phyloP scores from a whole-genome alignment of 2,797 vertebrate genomes.

The Margarornis squamiger region DNA sequence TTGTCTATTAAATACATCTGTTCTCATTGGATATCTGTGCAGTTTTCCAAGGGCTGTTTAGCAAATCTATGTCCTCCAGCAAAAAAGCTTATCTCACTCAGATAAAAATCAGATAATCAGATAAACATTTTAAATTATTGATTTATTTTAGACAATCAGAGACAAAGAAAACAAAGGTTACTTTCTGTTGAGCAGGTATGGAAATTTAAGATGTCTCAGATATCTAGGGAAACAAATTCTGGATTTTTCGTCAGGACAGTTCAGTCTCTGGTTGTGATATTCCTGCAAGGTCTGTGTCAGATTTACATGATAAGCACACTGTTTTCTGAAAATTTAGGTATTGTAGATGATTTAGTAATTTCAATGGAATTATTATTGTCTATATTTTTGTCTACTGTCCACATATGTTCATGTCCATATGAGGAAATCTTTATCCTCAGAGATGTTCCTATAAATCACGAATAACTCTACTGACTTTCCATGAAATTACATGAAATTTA shows the following conservation, averaged over 20 bases:
- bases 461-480: background rate
- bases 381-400: background rate
- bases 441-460: background rate
- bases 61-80: background rate
- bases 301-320: background rate
- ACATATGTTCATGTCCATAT: background rate
- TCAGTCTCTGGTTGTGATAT: background rate
- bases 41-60: background rate
- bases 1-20: background rate
- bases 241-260: fast-evolving
- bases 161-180: background rate
- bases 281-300: background rate
- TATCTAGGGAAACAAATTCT: background rate
- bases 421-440: background rate
- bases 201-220: background rate
- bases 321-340: background rate
- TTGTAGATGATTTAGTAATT: background rate
- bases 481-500: background rate
- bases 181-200: background rate
- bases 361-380: background rate
- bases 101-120: background rate
- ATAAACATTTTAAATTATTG: background rate
- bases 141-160: background rate
- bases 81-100: background rate
- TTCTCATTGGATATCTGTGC: background rate